Evolutionary conservation across 2,797 vertebrate species (phyloP).

Genomic region (Peromyscus melanophrys): DNA sequence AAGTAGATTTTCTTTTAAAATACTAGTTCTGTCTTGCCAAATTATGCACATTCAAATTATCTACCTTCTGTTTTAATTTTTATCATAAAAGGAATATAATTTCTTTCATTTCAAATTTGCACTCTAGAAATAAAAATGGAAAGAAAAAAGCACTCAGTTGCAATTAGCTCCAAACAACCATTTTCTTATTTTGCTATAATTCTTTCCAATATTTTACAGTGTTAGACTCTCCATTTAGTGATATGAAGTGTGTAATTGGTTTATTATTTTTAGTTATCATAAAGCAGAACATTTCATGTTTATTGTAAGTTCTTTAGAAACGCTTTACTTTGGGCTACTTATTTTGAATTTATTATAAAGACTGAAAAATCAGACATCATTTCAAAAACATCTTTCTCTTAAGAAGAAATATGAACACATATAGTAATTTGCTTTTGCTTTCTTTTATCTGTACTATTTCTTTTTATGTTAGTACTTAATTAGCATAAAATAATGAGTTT

Average conservation of each 20-base stretch:
- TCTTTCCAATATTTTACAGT: neutral
- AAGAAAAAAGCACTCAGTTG: neutral
- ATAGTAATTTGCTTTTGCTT: neutral
- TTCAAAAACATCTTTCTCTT: neutral
- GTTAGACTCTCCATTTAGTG: neutral
- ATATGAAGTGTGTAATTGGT: neutral
- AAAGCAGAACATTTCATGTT: constrained; percentile 26
- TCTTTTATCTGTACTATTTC: neutral
- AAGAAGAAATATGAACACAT: neutral
- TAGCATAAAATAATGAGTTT: neutral
- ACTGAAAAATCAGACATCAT: neutral
- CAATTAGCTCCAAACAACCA: neutral
- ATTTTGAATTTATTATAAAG: neutral
- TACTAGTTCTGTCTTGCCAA: neutral
- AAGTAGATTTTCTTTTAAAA: constrained; percentile 50
- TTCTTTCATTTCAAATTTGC: constrained; percentile 38
- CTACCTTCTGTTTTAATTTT: constrained; percentile 20
- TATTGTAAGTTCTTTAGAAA: constrained; percentile 29
- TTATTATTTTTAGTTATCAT: constrained; percentile 32
- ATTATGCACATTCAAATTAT: constrained; percentile 35
- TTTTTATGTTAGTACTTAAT: constrained; percentile 2
- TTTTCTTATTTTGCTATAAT: constrained; percentile 30
- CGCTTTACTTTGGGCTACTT: neutral
- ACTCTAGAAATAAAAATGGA: constrained; percentile 29
- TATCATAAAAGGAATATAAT: neutral